phyloP scores from a whole-genome alignment of 2,888 invertebrate genomes.

The Xestia ashworthii region DNA sequence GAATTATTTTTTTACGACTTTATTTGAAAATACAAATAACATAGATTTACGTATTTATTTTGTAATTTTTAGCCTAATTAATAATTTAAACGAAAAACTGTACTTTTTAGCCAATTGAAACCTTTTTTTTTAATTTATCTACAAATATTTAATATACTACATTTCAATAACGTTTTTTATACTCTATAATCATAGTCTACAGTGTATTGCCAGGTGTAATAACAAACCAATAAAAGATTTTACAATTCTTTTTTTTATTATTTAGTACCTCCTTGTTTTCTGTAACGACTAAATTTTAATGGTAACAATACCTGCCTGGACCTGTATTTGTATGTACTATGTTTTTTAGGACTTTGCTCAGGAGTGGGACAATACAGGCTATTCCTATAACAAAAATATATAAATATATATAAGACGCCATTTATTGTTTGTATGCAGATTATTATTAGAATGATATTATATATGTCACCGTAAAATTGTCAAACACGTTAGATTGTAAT shows the following conservation, averaged over 20 bases:
- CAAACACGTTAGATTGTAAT: too few relatives aligned
- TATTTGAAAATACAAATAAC: constrained; percentile 41
- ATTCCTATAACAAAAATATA: too few relatives aligned
- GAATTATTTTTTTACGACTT: constrained; percentile 24
- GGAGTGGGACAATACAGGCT: too few relatives aligned
- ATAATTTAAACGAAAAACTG: constrained; percentile 45
- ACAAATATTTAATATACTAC: constrained; percentile 52
- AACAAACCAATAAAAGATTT: constrained; percentile 64
- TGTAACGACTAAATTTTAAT: not conserved
- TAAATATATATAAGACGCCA: not conserved
- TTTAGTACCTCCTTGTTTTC: not conserved
- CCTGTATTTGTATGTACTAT: not conserved
- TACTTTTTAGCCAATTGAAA: constrained; percentile 51
- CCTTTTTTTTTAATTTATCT: constrained; percentile 47
- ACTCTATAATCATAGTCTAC: constrained; percentile 62
- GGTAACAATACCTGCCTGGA: too few relatives aligned
- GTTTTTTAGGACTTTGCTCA: not conserved
- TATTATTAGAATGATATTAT: not conserved
- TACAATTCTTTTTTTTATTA: constrained; percentile 48
- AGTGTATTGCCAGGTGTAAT: constrained; percentile 63
- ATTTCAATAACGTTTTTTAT: constrained; percentile 61
- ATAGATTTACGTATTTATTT: constrained; percentile 60
- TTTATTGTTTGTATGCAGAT: not conserved
- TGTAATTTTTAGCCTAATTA: constrained; percentile 45
- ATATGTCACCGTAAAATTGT: too few relatives aligned